phyloP scores from a whole-genome alignment of 2,888 invertebrate genomes.

The Stomorhina lunata region DNA sequence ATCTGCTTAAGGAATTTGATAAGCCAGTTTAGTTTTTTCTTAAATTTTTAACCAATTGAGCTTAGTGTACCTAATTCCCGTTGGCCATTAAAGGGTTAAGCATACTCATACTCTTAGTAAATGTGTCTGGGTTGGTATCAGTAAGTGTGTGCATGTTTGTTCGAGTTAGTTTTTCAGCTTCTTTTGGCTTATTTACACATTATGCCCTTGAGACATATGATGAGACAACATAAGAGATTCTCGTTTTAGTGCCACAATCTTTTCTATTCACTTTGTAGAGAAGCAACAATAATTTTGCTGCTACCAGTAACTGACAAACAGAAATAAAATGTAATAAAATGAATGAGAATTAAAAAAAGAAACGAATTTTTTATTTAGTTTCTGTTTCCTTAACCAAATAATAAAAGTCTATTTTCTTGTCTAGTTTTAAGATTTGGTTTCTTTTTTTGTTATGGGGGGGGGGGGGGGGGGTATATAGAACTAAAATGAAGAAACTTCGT shows the following conservation, averaged over 20 bases:
- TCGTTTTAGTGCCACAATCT: not conserved
- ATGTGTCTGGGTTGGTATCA: not conserved
- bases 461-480: too few relatives aligned
- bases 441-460: not conserved
- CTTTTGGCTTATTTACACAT: constrained; percentile 59
- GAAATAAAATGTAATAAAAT: constrained; percentile 6
- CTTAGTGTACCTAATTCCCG: too few relatives aligned
- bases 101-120: not conserved
- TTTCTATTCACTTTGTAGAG: not conserved
- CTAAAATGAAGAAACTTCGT: too few relatives aligned
- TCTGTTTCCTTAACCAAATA: constrained; percentile 50
- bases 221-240: constrained; percentile 42
- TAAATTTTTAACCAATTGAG: too few relatives aligned
- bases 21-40: too few relatives aligned
- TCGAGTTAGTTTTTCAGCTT: not conserved
- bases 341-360: not conserved
- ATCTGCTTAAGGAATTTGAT: too few relatives aligned
- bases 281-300: constrained; percentile 44
- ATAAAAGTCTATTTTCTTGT: constrained; percentile 63
- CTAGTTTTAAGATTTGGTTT: constrained; percentile 24
- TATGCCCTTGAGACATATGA: constrained; percentile 63
- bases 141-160: not conserved
- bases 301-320: constrained; percentile 20
- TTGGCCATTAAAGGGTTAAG: too few relatives aligned
- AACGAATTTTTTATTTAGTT: constrained; percentile 45